Conservation (phyloP, 1,140 invertebrate genomes). For the Brachionus paranguensis region DNA sequence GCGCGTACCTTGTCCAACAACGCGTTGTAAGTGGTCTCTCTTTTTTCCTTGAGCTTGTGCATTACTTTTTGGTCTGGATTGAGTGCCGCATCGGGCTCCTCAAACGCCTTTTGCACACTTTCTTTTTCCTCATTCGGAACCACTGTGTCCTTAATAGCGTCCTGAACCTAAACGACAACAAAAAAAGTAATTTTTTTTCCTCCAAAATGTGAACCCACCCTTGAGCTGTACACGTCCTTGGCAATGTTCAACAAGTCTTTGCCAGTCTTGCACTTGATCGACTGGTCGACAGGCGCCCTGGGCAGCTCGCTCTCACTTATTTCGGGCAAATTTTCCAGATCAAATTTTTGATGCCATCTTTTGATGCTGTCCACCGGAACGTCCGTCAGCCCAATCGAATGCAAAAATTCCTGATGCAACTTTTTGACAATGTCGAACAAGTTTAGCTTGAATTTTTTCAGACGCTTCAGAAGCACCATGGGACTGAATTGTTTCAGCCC, state of each 20-base stretch:
- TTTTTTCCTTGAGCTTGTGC: slow-evolving; percentile 19
- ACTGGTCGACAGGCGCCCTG: slow-evolving; percentile 10
- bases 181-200: neutral
- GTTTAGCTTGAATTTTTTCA: slow-evolving; percentile 30
- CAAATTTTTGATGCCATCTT: slow-evolving; percentile 42
- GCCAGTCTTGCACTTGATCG: slow-evolving; percentile 32
- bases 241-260: slow-evolving; percentile 26
- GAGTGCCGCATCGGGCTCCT: neutral
- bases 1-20: slow-evolving; percentile 15
- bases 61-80: slow-evolving; percentile 15
- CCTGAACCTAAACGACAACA: neutral
- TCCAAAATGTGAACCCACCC: neutral
- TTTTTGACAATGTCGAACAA: slow-evolving; percentile 16
- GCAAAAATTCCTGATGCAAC: slow-evolving; percentile 23
- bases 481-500: slow-evolving; percentile 19
- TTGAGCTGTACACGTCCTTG: slow-evolving; percentile 34
- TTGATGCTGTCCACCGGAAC: slow-evolving; percentile 27
- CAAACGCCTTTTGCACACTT: neutral
- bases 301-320: slow-evolving; percentile 34
- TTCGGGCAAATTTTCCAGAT: slow-evolving; percentile 34
- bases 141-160: slow-evolving; percentile 17
- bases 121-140: neutral
- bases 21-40: slow-evolving; percentile 24
- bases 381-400: slow-evolving; percentile 25
- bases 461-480: neutral